Base-by-base conservation (phyloP, 2,797 vertebrate genomes). In the Gouania willdenowi region DNA sequence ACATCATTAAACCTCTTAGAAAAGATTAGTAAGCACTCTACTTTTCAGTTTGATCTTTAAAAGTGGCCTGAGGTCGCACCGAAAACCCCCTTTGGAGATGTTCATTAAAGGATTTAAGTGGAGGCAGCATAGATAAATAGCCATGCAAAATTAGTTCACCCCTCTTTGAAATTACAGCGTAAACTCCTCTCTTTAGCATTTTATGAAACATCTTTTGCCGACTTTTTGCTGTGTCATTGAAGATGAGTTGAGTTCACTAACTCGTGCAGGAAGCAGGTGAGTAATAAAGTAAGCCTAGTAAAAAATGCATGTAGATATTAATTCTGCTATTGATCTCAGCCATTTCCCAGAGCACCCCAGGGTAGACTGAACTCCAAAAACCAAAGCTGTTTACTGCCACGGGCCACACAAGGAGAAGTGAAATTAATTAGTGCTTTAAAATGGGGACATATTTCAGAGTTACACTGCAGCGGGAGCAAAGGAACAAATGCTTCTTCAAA, bases 371-470 rank as follows among this genome's bases (percentile, higher is more conserved):
- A 27, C 35, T 33, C 16, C 18, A 22, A 40, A 22, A 3, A 37
- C 26, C 26, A 3, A 58, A 51, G 32, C 41, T 8, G 33, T 53
- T 48, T 43, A 25, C 14, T 10, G 25, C 52, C 45, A 48, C 49
- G 43, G 46, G 52, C 50, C 37, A 5, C 31, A 1, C 44, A 15
- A 16, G 33, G 17, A 13, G 23, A 40, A 11, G n/a, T 6, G 3
- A 41, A 68, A 67, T 67, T 50, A 63, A 61, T 76, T 47, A 55
- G 42, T 26, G 31, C 16, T 22, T 13, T 3, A 10, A 14, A 23
- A n/a, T n/a, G 15, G 43, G 32, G 38, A 22, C 23, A 32, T 5
- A 36, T 22, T 36, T 41, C 22, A 17, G 3, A 26, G 32, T 23
- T 14, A 1, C 10, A 9, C 27, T 27, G 61, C 38, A 40, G 52